Evolutionary conservation across 2,113 vertebrate genomes (phyloP), one percentile per base, ranked within the genome.

Genomic region (Tautogolabrus adspersus): DNA sequence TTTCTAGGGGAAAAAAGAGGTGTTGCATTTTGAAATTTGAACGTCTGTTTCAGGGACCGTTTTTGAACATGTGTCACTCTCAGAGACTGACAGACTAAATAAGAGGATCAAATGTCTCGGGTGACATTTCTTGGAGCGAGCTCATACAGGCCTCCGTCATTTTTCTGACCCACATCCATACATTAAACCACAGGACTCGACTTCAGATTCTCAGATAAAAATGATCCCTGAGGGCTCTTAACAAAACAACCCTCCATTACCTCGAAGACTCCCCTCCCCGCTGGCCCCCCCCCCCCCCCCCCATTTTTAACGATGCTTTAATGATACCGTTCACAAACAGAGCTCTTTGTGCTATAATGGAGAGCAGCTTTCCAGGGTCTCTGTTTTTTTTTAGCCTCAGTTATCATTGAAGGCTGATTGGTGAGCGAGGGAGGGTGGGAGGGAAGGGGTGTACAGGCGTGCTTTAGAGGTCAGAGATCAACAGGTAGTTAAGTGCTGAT

Each of bases 221-320:
- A 79, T 0, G 2, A 60, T 52, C 66, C 66, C 77, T 21, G 30
- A 15, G 57, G 68, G 79, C 22, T 61, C 21, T 46, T 38, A 74
- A 18, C 23, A 62, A 8, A 88, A 77, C 79, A 88, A 52, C 2
- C 47, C 75, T 54, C 75, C 68, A 73, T 82, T 72, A 81, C 55
- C 64, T 40, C 7, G 2, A 0, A 57, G 13, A 8, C 9, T 13
- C 9, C 19, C 65, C 22, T 26, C 59, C 13, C 40, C 40, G 40
- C 10, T 42, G 40, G 8, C 38, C n/a, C n/a, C 26, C 22, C 38
- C 30, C 10, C 22, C 19, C 38, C 30, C 8, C 22, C 52, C 16
- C 19, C 54, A 55, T 72, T 54, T 75, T 60, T 66, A 85, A 62
- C n/a, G 18, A 49, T 59, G 72, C 68, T 60, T 51, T 82, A 79